phyloP scores from a whole-genome alignment of 2,113 vertebrate genomes.

The Phalacrocorax pelagicus region DNA sequence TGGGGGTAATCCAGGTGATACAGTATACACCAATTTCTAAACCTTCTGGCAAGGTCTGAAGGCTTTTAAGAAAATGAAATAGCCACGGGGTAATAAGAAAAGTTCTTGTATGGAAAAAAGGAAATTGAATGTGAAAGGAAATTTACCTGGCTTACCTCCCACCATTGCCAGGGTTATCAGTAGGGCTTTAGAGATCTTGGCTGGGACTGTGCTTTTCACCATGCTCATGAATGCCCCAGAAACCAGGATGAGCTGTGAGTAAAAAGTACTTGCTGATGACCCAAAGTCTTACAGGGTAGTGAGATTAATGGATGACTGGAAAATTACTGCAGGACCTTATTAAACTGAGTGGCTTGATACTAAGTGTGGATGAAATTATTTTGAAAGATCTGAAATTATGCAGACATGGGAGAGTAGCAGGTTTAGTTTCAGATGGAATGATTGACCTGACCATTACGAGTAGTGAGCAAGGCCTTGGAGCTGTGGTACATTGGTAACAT shows the following conservation, averaged over 20 bases:
- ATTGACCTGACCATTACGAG: not conserved
- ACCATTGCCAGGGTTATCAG: not conserved
- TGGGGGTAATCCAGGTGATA: not conserved
- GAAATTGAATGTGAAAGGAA: not conserved
- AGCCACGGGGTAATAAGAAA: not conserved
- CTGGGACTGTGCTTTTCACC: not conserved
- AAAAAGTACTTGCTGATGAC: not conserved
- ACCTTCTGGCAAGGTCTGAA: not conserved
- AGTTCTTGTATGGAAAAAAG: not conserved
- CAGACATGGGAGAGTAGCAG: not conserved
- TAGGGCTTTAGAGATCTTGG: not conserved
- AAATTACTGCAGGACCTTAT: not conserved
- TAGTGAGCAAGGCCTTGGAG: not conserved
- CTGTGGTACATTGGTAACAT: not conserved
- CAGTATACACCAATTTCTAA: not conserved
- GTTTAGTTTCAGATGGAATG: not conserved
- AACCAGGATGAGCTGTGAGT: not conserved
- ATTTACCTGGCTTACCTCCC: too few relatives aligned
- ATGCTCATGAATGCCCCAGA: not conserved
- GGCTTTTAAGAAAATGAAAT: not conserved
- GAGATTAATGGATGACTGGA: not conserved
- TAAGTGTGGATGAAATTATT: not conserved
- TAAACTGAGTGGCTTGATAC: not conserved
- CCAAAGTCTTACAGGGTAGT: not conserved
- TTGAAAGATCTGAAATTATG: not conserved